phyloP scores from a whole-genome alignment of 2,888 invertebrate genomes.

The Torymus aiolomorphi region DNA sequence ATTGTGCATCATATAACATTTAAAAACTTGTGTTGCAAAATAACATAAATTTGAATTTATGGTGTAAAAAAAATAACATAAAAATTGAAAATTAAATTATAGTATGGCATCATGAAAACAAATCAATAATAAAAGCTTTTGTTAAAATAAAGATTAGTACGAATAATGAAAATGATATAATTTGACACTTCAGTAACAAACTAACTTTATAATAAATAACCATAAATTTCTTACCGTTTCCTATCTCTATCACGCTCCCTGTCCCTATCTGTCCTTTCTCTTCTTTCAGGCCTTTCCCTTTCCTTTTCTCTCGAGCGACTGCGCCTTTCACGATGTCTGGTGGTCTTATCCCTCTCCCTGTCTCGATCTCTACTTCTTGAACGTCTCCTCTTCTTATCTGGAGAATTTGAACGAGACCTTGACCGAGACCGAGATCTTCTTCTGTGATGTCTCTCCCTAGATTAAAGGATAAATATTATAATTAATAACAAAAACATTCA shows the following conservation, averaged over 20 bases:
- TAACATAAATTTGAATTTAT: slow-evolving; percentile 10
- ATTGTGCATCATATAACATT: no score
- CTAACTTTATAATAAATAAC: no score
- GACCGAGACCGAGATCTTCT: slow-evolving; percentile 78
- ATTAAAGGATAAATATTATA: not conserved
- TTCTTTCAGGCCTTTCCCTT: slow-evolving; percentile 71
- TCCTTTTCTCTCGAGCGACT: slow-evolving; percentile 83
- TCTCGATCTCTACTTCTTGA: slow-evolving; percentile 79
- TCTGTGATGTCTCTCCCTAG: slow-evolving; percentile 65
- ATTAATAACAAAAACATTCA: no score
- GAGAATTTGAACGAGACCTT: slow-evolving; percentile 79
- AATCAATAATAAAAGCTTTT: no score
- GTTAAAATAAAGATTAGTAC: no score
- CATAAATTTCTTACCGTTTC: slow-evolving; percentile 75
- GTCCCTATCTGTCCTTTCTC: slow-evolving; percentile 76
- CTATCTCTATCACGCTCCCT: slow-evolving; percentile 77
- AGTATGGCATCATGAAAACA: no score
- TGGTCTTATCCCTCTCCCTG: slow-evolving; percentile 76
- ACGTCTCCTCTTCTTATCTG: slow-evolving; percentile 79
- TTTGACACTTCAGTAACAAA: no score
- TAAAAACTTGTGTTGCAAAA: not conserved
- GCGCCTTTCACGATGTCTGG: slow-evolving; percentile 78
- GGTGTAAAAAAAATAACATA: no score
- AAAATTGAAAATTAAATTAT: no score
- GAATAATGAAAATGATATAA: no score